Conservation (phyloP, 2,797 vertebrate genomes). For the Salmo trutta region DNA sequence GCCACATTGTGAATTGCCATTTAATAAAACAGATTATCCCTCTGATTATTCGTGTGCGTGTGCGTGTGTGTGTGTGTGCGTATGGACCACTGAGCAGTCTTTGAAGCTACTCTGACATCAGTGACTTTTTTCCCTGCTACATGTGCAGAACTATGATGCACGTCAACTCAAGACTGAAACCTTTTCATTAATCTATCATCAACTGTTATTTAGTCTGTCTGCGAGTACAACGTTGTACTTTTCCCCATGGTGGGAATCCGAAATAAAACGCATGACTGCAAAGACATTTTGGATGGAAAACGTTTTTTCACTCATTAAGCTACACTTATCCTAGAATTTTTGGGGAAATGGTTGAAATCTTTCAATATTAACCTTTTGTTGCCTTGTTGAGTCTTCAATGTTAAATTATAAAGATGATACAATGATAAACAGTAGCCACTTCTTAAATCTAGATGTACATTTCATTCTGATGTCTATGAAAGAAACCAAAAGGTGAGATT, state of each 20-base stretch:
- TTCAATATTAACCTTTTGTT: not conserved
- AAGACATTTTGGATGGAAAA: conserved; percentile 33
- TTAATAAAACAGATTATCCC: not conserved
- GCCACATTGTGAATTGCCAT: not conserved
- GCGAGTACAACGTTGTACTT: conserved; percentile 34
- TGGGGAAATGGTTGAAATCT: not conserved
- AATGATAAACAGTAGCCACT: not conserved
- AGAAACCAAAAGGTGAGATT: not conserved
- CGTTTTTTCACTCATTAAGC: not conserved
- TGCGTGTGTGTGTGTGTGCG: conserved; percentile 14
- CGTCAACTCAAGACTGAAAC: conserved; percentile 56
- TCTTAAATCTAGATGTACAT: not conserved
- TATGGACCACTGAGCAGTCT: conserved; percentile 41
- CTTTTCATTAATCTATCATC: conserved; percentile 77
- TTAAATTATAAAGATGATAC: not conserved
- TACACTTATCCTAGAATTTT: not conserved
- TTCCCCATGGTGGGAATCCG: conserved; percentile 44
- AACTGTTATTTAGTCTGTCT: conserved; percentile 56
- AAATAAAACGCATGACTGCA: conserved; percentile 39
- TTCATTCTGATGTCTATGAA: not conserved
- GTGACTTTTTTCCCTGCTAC: conserved; percentile 50
- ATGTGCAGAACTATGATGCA: conserved; percentile 59
- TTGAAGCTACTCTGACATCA: conserved; percentile 65
- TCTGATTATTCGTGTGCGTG: not conserved
- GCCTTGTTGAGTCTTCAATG: too few species aligned